These are phyloP conservation scores for Callorhinus ursinus DNA, from an alignment of 2,113 vertebrate species.

Conservation along the genomic window DNA sequence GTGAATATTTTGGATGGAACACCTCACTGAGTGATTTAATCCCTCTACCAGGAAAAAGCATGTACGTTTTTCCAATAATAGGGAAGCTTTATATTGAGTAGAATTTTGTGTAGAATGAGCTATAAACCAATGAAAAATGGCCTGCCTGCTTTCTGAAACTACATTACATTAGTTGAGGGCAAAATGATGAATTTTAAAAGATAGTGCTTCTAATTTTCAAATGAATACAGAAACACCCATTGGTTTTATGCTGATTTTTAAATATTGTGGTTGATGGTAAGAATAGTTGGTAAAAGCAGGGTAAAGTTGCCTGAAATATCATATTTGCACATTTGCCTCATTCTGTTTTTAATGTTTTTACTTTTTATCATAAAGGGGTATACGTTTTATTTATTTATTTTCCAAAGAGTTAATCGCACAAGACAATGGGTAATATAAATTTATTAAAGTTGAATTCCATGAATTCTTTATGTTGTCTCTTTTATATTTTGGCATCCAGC, in stretches of 20 bases:
- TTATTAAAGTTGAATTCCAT: conserved; percentile 50
- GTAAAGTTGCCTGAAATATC: neutral
- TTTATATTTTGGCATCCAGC: neutral
- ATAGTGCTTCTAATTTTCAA: conserved; percentile 52
- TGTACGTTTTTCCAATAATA: conserved; percentile 61
- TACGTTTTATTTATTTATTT: conserved; percentile 30
- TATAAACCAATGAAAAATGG: conserved; percentile 69
- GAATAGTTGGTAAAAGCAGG: conserved; percentile 52
- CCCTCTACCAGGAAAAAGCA: conserved; percentile 58
- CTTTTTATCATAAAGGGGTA: neutral
- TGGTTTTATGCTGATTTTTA: conserved; percentile 61
- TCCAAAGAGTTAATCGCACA: neutral
- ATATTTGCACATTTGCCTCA: neutral
- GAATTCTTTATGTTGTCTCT: neutral
- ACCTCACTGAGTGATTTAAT: conserved; percentile 67
- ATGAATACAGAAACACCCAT: conserved; percentile 51
- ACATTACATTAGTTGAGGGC: conserved; percentile 38
- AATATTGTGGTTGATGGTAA: conserved; percentile 63
- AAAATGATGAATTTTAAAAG: conserved; percentile 56
- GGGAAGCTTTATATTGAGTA: conserved; percentile 47
- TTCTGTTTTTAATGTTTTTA: conserved; percentile 51
- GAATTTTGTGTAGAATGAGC: conserved; percentile 56
- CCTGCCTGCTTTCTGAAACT: conserved; percentile 58
- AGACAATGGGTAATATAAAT: neutral
- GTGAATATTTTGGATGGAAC: conserved; percentile 58